phyloP scores from a whole-genome alignment of 2,888 invertebrate species.

The Tetragonula carbonaria region DNA sequence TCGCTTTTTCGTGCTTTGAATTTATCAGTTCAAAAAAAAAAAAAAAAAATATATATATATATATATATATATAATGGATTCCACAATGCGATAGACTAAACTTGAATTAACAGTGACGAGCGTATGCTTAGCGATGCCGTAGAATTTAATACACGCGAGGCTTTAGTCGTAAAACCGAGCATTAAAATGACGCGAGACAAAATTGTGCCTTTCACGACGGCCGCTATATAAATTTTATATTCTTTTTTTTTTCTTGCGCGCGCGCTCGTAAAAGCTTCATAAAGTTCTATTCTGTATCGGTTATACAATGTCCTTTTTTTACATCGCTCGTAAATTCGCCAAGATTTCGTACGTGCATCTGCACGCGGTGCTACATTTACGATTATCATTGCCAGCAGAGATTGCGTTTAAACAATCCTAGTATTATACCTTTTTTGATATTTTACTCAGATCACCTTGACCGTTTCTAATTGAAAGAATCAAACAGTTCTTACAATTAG shows the following conservation, averaged over 20 bases:
- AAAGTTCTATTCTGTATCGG: conserved; percentile 42
- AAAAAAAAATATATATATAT: too few species aligned
- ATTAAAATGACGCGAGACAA: conserved; percentile 43
- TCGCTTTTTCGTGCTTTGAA: neutral
- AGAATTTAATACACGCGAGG: conserved; percentile 37
- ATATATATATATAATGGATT: too few species aligned
- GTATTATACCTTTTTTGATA: neutral
- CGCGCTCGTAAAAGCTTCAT: conserved; percentile 45
- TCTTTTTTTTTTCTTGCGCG: conserved; percentile 12
- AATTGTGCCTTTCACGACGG: conserved; percentile 51
- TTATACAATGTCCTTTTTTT: conserved; percentile 39
- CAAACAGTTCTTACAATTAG: too few species aligned
- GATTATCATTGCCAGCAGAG: neutral
- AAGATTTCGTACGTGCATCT: conserved; percentile 29
- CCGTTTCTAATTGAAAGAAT: too few species aligned
- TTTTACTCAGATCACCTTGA: neutral
- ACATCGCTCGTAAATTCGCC: conserved; percentile 36
- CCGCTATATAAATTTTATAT: conserved; percentile 55
- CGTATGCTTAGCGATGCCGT: conserved; percentile 18
- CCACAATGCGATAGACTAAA: neutral
- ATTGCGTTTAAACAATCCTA: neutral
- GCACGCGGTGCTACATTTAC: conserved; percentile 6
- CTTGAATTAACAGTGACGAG: conserved; percentile 29
- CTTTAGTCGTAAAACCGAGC: conserved; percentile 47
- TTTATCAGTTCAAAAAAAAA: neutral